phyloP scores from a whole-genome alignment of 2,888 invertebrate genomes.

The Drosophila robusta region DNA sequence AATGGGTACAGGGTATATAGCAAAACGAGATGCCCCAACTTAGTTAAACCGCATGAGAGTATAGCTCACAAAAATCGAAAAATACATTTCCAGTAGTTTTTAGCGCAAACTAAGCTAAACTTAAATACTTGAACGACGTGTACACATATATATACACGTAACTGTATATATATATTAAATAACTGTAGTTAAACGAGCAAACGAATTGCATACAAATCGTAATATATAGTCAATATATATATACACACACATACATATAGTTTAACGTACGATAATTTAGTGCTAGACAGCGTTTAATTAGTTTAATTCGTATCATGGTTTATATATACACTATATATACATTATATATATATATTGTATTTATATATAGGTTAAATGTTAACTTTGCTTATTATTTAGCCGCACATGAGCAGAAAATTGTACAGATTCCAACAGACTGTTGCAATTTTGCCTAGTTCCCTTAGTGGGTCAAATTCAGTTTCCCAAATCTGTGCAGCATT shows the following conservation, averaged over 20 bases:
- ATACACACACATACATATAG: constrained; percentile 18
- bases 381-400: constrained; percentile 2
- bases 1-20: not conserved
- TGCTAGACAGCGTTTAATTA: constrained; percentile 32
- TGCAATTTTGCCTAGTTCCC: constrained; percentile 84
- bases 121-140: not conserved
- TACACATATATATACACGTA: not conserved
- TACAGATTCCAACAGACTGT: constrained; percentile 70
- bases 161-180: not conserved
- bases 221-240: constrained; percentile 26
- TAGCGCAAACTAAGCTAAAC: constrained; percentile 36
- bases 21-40: not conserved
- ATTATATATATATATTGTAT: constrained; percentile 10
- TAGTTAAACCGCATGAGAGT: not conserved
- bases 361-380: constrained; percentile 10
- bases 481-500: constrained; percentile 67
- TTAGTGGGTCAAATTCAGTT: constrained; percentile 84
- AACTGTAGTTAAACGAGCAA: constrained; percentile 14
- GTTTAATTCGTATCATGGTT: constrained; percentile 45
- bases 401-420: constrained; percentile 49
- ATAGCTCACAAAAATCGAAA: constrained; percentile 18
- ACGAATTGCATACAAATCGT: constrained; percentile 50
- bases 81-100: constrained; percentile 61
- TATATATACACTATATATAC: constrained; percentile 17
- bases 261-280: constrained; percentile 49